Conservation (phyloP, 2,113 vertebrate genomes). For the Trichomycterus rosablanca region DNA sequence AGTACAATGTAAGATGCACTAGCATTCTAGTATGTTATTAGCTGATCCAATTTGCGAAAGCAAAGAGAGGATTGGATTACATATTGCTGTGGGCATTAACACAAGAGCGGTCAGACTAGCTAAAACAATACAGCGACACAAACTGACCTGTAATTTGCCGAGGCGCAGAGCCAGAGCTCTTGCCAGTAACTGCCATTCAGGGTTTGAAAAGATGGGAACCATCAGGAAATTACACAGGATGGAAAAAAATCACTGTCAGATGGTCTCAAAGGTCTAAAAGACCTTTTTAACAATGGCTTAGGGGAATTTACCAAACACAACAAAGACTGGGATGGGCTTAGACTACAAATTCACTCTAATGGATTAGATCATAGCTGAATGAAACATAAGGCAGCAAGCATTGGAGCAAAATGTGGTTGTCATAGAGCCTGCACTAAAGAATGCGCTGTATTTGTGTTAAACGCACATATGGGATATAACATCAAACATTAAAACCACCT, state of each 20-base stretch:
- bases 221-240: constrained; percentile 61
- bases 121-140: constrained; percentile 55
- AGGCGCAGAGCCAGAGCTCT: constrained; percentile 48
- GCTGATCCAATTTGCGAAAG: constrained; percentile 26
- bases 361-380: constrained; percentile 32
- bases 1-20: constrained; percentile 23
- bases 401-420: constrained; percentile 18
- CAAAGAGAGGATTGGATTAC: constrained; percentile 34
- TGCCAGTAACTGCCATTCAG: constrained; percentile 49
- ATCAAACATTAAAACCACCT: too few species aligned
- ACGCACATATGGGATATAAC: background rate
- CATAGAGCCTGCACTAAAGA: constrained; percentile 4
- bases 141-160: constrained; percentile 64
- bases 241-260: constrained; percentile 65
- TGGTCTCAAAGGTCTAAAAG: constrained; percentile 49
- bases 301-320: constrained; percentile 44
- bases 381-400: constrained; percentile 15
- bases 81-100: constrained; percentile 37
- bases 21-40: constrained; percentile 23
- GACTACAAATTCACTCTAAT: constrained; percentile 19
- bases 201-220: constrained; percentile 52
- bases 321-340: constrained; percentile 30
- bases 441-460: constrained; percentile 19
- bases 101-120: constrained; percentile 45
- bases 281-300: constrained; percentile 46